Evolutionary conservation across 2,113 vertebrate species (phyloP).

Genomic region (Oreocharis arfaki): DNA sequence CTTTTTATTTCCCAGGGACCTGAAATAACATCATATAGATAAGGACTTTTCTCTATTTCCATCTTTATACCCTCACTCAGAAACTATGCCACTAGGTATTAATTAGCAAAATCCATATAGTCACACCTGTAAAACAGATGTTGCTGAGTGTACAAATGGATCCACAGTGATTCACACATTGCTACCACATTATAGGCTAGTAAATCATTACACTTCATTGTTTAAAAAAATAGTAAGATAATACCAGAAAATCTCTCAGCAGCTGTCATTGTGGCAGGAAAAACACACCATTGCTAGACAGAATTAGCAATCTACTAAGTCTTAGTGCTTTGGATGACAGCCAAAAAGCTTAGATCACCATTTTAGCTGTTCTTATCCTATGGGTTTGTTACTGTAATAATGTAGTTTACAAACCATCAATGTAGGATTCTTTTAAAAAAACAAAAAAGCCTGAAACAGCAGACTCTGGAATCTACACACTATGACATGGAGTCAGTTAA

Average conservation of each 20-base stretch:
- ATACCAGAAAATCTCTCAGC: slow-evolving; percentile 61
- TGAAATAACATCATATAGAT: not conserved
- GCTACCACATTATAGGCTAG: not conserved
- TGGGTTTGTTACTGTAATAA: not conserved
- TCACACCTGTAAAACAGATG: slow-evolving; percentile 63
- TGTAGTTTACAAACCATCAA: not conserved
- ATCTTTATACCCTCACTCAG: not conserved
- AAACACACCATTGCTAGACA: not conserved
- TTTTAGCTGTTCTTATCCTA: not conserved
- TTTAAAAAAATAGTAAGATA: slow-evolving; percentile 24
- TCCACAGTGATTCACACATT: not conserved
- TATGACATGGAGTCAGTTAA: not conserved
- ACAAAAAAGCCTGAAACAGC: not conserved
- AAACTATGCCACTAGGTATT: not conserved
- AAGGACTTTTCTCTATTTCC: not conserved
- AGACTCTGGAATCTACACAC: not conserved
- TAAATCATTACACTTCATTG: slow-evolving; percentile 42
- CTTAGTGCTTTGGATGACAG: not conserved
- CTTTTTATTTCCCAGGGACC: not conserved
- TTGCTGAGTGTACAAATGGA: not conserved
- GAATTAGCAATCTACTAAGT: not conserved
- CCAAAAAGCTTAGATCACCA: not conserved
- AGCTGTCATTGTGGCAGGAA: slow-evolving; percentile 53
- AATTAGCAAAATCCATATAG: not conserved
- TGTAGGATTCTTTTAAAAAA: not conserved